Percentiles rank a stretch among this genome's conserved stretches.
These are phyloP conservation scores for Cyanoramphus novaezelandiae DNA, from an alignment of 2,113 vertebrate genomes.

Conservation along the genomic window DNA sequence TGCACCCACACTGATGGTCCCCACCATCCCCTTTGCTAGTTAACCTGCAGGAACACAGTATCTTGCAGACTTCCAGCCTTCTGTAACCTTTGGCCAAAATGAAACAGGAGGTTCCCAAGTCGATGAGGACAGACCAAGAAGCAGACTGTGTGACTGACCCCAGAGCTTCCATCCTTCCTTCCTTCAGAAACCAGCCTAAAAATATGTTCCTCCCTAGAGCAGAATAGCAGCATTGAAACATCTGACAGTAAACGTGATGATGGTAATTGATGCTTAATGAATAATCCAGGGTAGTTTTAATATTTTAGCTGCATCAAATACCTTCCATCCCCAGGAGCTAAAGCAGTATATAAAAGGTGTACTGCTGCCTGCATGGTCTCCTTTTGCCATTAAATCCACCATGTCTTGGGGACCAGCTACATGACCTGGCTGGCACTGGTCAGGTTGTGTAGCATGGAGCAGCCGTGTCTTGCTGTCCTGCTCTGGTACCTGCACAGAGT, in stretches of 20 bases:
- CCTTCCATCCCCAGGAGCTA: background rate
- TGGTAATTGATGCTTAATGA: constrained; percentile 48
- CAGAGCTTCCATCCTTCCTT: background rate
- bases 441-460: background rate
- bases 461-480: background rate
- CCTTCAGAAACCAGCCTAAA: background rate
- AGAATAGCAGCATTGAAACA: background rate
- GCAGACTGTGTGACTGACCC: background rate
- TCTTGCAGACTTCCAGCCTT: background rate
- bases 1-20: background rate
- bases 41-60: background rate
- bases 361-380: background rate
- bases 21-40: background rate
- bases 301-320: constrained; percentile 23
- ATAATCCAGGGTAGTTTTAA: constrained; percentile 51
- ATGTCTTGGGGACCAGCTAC: background rate
- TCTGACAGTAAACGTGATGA: constrained; percentile 20
- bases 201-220: background rate
- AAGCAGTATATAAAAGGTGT: background rate
- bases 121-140: background rate
- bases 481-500: background rate
- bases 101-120: background rate
- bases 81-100: background rate
- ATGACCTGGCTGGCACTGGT: background rate
- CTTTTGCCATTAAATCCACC: background rate